Evolutionary conservation across 1,140 invertebrate species (phyloP).

Genomic region (Aethina tumida): DNA sequence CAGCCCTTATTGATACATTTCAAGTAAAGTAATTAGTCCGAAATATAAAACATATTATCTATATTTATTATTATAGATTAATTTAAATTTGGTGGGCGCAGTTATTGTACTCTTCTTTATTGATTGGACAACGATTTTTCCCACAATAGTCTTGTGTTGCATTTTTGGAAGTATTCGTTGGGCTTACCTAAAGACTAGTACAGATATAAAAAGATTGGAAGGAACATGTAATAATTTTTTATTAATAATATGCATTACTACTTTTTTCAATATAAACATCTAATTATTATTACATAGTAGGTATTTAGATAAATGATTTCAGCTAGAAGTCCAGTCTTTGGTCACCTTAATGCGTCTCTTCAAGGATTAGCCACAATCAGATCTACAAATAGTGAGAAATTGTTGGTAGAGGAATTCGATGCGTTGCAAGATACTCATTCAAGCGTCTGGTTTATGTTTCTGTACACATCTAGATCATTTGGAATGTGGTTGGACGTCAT

Average conservation of each 20-base stretch:
- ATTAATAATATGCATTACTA: not conserved
- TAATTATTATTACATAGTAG: not conserved
- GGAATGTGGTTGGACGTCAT: conserved; percentile 60
- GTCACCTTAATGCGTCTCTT: conserved; percentile 54
- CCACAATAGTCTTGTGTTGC: conserved; percentile 61
- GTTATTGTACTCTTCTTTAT: conserved; percentile 31
- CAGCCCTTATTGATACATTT: conserved; percentile 19
- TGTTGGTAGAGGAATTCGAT: conserved; percentile 46
- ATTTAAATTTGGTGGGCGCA: conserved; percentile 25
- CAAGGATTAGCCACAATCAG: conserved; percentile 59
- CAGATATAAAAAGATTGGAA: conserved; percentile 58
- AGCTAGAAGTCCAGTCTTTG: conserved; percentile 57
- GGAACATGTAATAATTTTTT: conserved; percentile 34
- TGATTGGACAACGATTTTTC: conserved; percentile 51
- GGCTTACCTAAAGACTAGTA: conserved; percentile 55
- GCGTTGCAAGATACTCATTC: conserved; percentile 37
- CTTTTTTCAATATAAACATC: not conserved
- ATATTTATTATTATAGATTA: conserved; percentile 7
- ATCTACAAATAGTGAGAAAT: conserved; percentile 45
- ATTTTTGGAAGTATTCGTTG: conserved; percentile 59
- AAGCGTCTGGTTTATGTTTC: conserved; percentile 51
- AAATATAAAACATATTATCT: not conserved
- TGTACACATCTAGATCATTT: conserved; percentile 57
- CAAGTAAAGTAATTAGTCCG: conserved; percentile 10
- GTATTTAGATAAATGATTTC: conserved; percentile 8